A percentile compares a stretch with the other conserved stretches of the same genome.
phyloP scores from a whole-genome alignment of 2,797 vertebrate genomes.

The Pelodytes ibericus region DNA sequence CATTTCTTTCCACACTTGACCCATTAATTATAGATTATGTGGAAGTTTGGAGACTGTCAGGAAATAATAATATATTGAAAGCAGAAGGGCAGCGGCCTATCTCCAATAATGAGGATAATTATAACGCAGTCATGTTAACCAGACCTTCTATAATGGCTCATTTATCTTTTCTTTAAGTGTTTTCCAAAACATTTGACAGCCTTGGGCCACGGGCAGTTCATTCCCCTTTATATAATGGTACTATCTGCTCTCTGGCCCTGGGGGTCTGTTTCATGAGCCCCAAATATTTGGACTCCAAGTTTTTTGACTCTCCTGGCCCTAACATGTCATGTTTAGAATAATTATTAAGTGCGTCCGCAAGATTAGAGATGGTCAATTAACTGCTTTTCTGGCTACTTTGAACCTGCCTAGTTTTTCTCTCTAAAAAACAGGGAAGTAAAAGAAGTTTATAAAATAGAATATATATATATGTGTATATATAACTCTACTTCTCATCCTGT shows the following conservation, averaged over 20 bases:
- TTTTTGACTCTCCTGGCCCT: background rate
- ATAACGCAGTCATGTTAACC: conserved; percentile 12
- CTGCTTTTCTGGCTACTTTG: no score
- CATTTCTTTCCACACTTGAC: no score
- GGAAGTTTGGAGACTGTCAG: background rate
- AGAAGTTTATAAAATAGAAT: no score
- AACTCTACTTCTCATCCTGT: no score
- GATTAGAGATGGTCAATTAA: no score
- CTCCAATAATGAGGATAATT: conserved; percentile 15
- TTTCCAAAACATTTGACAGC: background rate
- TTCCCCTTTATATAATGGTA: no score
- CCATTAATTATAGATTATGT: background rate
- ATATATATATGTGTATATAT: no score
- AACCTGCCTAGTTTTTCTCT: no score
- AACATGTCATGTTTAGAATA: background rate
- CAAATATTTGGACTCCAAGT: background rate
- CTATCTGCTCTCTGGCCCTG: no score
- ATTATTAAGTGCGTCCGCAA: background rate
- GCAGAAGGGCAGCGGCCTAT: background rate
- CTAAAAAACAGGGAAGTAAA: no score
- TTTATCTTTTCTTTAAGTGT: background rate
- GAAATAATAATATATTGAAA: background rate
- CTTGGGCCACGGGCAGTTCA: background rate
- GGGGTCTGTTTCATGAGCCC: background rate
- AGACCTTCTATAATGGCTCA: conserved; percentile 6